Percentiles rank a stretch among this genome's conserved stretches.
Conservation (phyloP, 2,797 vertebrate species). For the Oreonectes daqikongensis region DNA sequence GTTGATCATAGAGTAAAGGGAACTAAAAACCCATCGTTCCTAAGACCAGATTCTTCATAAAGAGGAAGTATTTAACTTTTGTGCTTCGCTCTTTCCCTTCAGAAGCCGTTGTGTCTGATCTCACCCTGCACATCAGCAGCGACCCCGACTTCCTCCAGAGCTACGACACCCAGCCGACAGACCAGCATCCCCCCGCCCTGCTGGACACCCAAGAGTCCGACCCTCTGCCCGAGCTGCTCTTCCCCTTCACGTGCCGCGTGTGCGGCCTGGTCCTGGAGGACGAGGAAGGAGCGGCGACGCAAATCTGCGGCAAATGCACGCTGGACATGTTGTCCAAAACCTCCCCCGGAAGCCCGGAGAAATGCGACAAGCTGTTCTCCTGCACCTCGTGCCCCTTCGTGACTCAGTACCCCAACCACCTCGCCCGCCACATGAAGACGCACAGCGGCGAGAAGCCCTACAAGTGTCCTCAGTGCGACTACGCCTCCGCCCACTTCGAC, state of each 20-base stretch:
- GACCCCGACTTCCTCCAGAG: slow-evolving; percentile 82
- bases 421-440: slow-evolving; percentile 92
- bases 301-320: slow-evolving; percentile 84
- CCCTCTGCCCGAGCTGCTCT: slow-evolving; percentile 87
- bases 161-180: slow-evolving; percentile 64
- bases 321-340: slow-evolving; percentile 75
- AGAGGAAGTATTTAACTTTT: slow-evolving; percentile 38
- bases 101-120: slow-evolving; percentile 76
- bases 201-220: slow-evolving; percentile 70
- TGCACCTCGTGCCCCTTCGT: slow-evolving; percentile 88
- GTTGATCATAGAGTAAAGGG: slow-evolving; percentile 16
- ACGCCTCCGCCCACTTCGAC: slow-evolving; percentile 91
- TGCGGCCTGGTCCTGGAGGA: slow-evolving; percentile 90
- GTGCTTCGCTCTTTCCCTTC: slow-evolving; percentile 16
- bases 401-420: slow-evolving; percentile 92
- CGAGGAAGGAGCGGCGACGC: slow-evolving; percentile 68
- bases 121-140: slow-evolving; percentile 80
- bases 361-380: slow-evolving; percentile 80
- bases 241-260: slow-evolving; percentile 86
- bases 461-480: slow-evolving; percentile 87
- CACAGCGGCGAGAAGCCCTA: slow-evolving; percentile 94
- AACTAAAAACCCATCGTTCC: slow-evolving; percentile 51
- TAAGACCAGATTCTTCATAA: slow-evolving; percentile 38
- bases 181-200: slow-evolving; percentile 61
- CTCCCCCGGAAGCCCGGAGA: slow-evolving; percentile 54